phyloP scores from a whole-genome alignment of 2,113 vertebrate species.

The Butorides virescens region DNA sequence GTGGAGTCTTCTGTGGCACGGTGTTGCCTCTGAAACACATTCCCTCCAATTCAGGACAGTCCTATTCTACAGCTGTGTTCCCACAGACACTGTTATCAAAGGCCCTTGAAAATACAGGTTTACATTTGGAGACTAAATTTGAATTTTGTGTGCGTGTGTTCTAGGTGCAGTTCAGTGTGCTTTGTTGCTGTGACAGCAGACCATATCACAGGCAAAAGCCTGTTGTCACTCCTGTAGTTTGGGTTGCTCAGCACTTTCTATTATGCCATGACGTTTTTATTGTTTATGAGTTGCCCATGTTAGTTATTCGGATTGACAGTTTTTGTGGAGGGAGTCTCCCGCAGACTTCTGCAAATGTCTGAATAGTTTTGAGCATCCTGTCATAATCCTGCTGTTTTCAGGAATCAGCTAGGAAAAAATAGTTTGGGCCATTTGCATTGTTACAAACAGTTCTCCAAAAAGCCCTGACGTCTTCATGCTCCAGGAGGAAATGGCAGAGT shows the following conservation, averaged over 20 bases:
- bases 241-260: not conserved
- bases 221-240: not conserved
- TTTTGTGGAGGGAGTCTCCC: not conserved
- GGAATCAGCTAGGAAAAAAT: not conserved
- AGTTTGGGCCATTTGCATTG: not conserved
- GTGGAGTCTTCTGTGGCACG: not conserved
- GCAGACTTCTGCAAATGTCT: not conserved
- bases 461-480: not conserved
- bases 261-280: not conserved
- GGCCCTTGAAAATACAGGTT: not conserved
- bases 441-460: not conserved
- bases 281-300: not conserved
- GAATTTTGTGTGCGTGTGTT: not conserved
- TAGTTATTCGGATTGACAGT: not conserved
- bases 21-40: not conserved
- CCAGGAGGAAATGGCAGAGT: not conserved
- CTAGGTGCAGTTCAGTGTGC: not conserved
- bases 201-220: not conserved
- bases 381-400: not conserved
- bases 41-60: not conserved
- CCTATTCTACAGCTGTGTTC: not conserved
- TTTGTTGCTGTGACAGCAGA: not conserved
- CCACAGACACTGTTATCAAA: not conserved
- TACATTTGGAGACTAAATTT: not conserved
- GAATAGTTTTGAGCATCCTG: not conserved